Evolutionary conservation across 2,888 invertebrate genomes (phyloP), one percentile per base, ranked within the genome.

Genomic region (Andrena bicolor): DNA sequence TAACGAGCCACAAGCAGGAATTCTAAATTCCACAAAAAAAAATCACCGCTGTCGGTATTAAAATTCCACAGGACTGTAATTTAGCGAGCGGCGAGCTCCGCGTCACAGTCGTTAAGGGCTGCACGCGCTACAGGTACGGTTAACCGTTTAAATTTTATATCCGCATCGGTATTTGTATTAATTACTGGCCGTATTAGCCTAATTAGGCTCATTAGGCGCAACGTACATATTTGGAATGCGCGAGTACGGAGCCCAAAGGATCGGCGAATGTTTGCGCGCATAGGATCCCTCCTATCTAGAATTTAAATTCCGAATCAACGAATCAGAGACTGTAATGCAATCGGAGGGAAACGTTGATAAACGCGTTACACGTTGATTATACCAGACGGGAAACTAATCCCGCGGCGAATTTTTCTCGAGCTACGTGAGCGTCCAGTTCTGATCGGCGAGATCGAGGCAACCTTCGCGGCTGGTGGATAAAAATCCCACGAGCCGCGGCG

Each of bases 151-250:
- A 82, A 71, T 80, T 75, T 75, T 80, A 71, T 71, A 66, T 56
- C 60, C 48, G n/a, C 26, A 30, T 16, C 56, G 30, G 70, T 75
- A 80, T 82, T 75, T 80, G 80, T 68, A 80, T 80, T 82, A 82
- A 80, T 82, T 80, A 75, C 66, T 5, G 41, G 71, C 49, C 63
- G 51, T 76, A 71, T 82, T 75, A 80, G 71, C 63, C 80, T 80
- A 79, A 82, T 70, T 73, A 79, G 70, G 32, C 79, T 82, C 74
- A 82, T 82, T 79, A 79, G 74, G 74, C 80, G 66, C 53, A n/a
- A 30, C 74, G 64, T 75, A 74, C 32, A 78, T 80, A 78, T 80
- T 80, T 80, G 79, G 48, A 66, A 63, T 53, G 71, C 72, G 68
- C 49, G 8, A 49, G 35, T 49, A 48, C 56, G n/a, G 71, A 61